phyloP scores from a whole-genome alignment of 2,113 vertebrate species.

The Megaleporinus macrocephalus region DNA sequence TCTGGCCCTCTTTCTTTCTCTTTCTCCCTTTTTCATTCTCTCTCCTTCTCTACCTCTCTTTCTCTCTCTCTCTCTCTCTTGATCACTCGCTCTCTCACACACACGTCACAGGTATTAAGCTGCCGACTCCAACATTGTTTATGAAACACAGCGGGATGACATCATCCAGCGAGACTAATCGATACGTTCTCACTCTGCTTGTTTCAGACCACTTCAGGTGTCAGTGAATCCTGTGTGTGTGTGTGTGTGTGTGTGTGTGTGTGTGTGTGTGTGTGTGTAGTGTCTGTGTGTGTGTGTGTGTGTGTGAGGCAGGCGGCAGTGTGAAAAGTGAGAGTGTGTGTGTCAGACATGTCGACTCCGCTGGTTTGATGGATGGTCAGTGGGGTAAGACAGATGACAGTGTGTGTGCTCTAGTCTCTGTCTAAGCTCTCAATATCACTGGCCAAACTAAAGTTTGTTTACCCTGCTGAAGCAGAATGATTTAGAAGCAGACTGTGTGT shows the following conservation, averaged over 20 bases:
- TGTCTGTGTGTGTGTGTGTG: slow-evolving; percentile 18
- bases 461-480: slow-evolving; percentile 75
- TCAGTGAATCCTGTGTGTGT: slow-evolving; percentile 41
- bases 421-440: slow-evolving; percentile 74
- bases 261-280: slow-evolving; percentile 25
- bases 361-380: slow-evolving; percentile 79
- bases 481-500: slow-evolving; percentile 72
- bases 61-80: neutral
- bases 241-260: slow-evolving; percentile 24
- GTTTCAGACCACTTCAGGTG: slow-evolving; percentile 67
- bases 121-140: slow-evolving; percentile 51
- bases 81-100: too few species aligned
- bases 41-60: neutral
- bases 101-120: slow-evolving; percentile 45
- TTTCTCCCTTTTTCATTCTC: neutral
- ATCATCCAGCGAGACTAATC: slow-evolving; percentile 71
- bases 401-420: slow-evolving; percentile 67
- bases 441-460: slow-evolving; percentile 80
- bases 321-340: slow-evolving; percentile 74
- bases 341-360: slow-evolving; percentile 82
- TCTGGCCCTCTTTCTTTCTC: neutral
- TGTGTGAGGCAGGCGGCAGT: slow-evolving; percentile 57
- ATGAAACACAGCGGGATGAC: slow-evolving; percentile 58
- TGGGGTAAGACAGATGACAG: slow-evolving; percentile 79
- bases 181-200: slow-evolving; percentile 56